phyloP scores from a whole-genome alignment of 2,888 invertebrate species.

The Aporophyla nigra region DNA sequence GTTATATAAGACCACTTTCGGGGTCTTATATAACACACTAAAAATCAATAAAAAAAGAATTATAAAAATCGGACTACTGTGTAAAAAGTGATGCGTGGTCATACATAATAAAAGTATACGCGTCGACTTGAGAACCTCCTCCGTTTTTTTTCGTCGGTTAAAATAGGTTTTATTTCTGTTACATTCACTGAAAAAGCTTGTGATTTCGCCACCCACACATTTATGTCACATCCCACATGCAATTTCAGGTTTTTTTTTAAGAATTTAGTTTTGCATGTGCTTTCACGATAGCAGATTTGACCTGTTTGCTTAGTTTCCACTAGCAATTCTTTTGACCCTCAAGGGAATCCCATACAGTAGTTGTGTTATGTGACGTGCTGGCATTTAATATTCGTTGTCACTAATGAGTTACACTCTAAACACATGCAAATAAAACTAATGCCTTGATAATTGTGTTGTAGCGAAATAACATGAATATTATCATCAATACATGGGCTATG shows the following conservation, averaged over 20 bases:
- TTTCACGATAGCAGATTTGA: slow-evolving; percentile 1
- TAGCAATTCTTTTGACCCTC: neutral
- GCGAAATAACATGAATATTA: neutral
- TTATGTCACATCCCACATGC: neutral
- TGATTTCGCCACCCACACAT: slow-evolving; percentile 19
- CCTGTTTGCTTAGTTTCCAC: slow-evolving; percentile 4
- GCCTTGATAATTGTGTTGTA: no score
- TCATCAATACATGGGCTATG: neutral
- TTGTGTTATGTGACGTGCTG: neutral
- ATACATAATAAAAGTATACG: no score
- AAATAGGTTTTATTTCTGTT: neutral
- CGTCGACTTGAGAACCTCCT: no score
- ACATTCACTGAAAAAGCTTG: neutral
- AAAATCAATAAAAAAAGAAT: no score
- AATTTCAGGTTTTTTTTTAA: neutral
- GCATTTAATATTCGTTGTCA: neutral
- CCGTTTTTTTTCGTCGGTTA: no score
- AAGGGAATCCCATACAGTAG: slow-evolving; percentile 1
- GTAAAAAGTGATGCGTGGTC: no score
- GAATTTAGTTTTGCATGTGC: neutral
- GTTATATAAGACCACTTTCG: no score
- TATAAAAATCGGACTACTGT: no score
- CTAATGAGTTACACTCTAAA: neutral
- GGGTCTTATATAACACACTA: no score
- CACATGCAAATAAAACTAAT: no score